phyloP scores from a whole-genome alignment of 2,797 vertebrate genomes.

The Sitta carolinensis region DNA sequence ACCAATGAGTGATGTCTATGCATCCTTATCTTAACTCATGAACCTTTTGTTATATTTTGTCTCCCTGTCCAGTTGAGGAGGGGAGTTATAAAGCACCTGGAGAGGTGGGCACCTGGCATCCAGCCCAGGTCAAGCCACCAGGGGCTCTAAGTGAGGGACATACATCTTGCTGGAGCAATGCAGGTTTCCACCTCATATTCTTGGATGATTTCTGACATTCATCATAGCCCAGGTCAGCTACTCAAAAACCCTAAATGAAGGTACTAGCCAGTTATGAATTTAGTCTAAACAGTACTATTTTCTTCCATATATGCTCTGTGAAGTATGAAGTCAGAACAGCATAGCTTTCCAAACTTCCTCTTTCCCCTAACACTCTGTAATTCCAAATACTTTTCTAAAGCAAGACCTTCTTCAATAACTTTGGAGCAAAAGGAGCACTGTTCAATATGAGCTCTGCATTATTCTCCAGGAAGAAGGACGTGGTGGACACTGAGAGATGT shows the following conservation, averaged over 20 bases:
- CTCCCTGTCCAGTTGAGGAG: background rate
- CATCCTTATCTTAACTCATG: background rate
- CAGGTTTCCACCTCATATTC: background rate
- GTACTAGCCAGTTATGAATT: background rate
- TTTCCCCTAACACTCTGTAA: background rate
- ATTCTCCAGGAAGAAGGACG: background rate
- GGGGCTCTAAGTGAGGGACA: background rate
- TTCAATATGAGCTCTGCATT: background rate
- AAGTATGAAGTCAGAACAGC: background rate
- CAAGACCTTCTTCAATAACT: background rate
- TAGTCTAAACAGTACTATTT: background rate
- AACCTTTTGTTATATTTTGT: background rate
- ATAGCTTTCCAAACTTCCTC: background rate
- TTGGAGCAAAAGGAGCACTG: background rate
- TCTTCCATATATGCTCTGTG: background rate
- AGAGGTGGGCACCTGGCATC: background rate
- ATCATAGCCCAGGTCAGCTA: background rate
- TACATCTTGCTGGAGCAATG: background rate
- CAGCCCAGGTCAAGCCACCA: background rate
- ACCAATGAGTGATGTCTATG: background rate
- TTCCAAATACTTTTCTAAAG: background rate
- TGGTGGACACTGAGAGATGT: background rate
- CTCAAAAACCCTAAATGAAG: background rate
- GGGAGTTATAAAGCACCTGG: background rate
- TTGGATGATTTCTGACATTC: background rate